Conservation (phyloP, 2,888 invertebrate species). For the Drosophila bunnanda region DNA sequence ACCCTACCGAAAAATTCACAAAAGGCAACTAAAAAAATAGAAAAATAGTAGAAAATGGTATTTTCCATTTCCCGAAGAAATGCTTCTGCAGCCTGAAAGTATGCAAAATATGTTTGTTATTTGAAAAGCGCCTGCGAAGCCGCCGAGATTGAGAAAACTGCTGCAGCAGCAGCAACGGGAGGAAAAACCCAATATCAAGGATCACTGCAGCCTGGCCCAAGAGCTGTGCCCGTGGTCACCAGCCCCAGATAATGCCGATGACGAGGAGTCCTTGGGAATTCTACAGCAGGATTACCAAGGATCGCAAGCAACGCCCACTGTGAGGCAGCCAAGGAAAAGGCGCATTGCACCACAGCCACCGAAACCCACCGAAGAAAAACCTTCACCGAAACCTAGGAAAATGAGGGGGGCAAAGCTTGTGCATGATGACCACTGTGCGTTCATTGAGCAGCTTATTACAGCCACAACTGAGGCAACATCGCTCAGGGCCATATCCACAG, state of each 20-base stretch:
- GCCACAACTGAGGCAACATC: conserved; percentile 3
- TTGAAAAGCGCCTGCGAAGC: conserved; percentile 41
- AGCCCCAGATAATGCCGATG: not conserved
- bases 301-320: not conserved
- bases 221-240: conserved; percentile 25
- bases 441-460: conserved; percentile 63
- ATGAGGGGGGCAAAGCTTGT: not conserved
- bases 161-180: conserved; percentile 15
- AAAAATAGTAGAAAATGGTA: conserved; percentile 1
- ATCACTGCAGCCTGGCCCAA: conserved; percentile 22
- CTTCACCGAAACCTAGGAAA: conserved; percentile 27
- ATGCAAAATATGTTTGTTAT: conserved; percentile 34
- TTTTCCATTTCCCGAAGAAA: not conserved
- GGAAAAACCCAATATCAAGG: conserved; percentile 7
- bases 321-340: conserved; percentile 52
- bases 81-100: conserved; percentile 30
- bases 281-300: conserved; percentile 3
- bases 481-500: not conserved
- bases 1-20: not conserved
- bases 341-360: conserved; percentile 56
- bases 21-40: not conserved
- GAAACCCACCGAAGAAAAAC: not conserved
- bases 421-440: conserved; percentile 58
- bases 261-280: conserved; percentile 3
- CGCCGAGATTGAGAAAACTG: conserved; percentile 42